Evolutionary conservation across 1,140 invertebrate species (phyloP), one percentile per base, ranked within the genome.

Genomic region (Cyclina sinensis): DNA sequence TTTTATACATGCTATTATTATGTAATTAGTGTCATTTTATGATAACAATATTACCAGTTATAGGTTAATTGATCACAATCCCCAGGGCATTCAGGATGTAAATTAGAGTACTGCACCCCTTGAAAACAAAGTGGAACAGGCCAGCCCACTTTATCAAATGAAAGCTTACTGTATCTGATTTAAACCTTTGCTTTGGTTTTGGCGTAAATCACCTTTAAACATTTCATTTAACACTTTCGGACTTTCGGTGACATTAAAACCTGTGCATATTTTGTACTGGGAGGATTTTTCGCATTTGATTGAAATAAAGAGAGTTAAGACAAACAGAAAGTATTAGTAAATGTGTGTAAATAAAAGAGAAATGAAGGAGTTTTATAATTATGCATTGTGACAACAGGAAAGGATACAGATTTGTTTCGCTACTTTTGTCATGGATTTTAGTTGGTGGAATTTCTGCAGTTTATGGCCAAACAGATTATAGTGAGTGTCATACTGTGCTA

Each of bases 371-470:
- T 62, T 62, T 7, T 37, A 16, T 37, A 24, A 46, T 11, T 30
- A 78, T 78, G 74, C 46, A 78, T 78, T 78, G 32, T 21, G 46
- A 78, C 54, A 18, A 78, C 48, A 78, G 14, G 46, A 54, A 78
- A 35, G 18, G 54, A 18, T 30, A 48, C 39, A 24, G 43, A 74
- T 74, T 48, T 48, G 7, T 4, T 35, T 74, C 9, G 70, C 14
- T 74, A n/a, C 18, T 74, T 74, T 74, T 16, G 12, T 12, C 70
- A 48, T 74, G 37, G 37, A 46, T 74, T 74, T 24, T 74, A 21
- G 1, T 24, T 21, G 9, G 24, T 74, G 70, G 24, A 48, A 0
- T 39, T 74, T 1, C 24, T 43, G 7, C 4, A 12, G 57, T 62
- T 24, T 27, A 62, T 62, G 57, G 57, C 14, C n/a, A 62, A n/a